Evolutionary conservation across 2,797 vertebrate species (phyloP).

Genomic region (Neoniphon sammara): DNA sequence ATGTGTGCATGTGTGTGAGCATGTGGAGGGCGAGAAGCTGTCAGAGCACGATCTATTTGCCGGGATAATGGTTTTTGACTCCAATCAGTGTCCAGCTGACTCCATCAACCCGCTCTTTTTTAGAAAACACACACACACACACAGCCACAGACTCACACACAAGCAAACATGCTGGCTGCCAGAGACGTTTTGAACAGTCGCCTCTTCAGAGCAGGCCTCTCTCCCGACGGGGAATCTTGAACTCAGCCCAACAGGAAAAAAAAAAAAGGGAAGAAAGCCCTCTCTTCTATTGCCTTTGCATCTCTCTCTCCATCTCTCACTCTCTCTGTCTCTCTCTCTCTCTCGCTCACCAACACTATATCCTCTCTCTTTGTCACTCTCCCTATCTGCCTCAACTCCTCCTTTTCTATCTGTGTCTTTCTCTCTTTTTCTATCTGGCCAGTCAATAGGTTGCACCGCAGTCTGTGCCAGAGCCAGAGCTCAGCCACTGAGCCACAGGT

Average conservation of each 20-base stretch:
- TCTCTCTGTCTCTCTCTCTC: constrained; percentile 20
- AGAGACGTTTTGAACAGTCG: constrained; percentile 54
- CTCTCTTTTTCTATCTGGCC: neutral
- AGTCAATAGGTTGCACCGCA: constrained; percentile 64
- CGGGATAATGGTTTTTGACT: constrained; percentile 66
- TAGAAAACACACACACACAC: constrained; percentile 26
- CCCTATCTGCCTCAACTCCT: constrained; percentile 7
- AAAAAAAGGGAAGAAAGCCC: constrained; percentile 56
- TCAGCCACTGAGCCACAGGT: constrained; percentile 68
- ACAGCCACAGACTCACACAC: constrained; percentile 33
- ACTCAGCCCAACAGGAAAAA: constrained; percentile 57
- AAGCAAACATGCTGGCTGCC: constrained; percentile 44
- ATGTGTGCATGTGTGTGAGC: neutral
- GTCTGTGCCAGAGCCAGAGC: constrained; percentile 53
- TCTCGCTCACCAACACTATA: neutral
- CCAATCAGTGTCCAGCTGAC: constrained; percentile 67
- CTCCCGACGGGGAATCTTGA: constrained; percentile 63
- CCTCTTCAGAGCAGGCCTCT: constrained; percentile 65
- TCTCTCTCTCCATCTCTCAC: constrained; percentile 24
- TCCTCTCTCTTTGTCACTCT: constrained; percentile 20
- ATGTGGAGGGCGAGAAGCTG: constrained; percentile 36
- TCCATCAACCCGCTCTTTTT: constrained; percentile 44
- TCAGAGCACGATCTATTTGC: constrained; percentile 40
- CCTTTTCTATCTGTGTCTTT: neutral
- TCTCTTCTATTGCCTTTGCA: constrained; percentile 47